Evolutionary conservation across 2,888 invertebrate species (phyloP), one percentile per base, ranked within the genome.

Genomic region (Pantelozetes paolii): DNA sequence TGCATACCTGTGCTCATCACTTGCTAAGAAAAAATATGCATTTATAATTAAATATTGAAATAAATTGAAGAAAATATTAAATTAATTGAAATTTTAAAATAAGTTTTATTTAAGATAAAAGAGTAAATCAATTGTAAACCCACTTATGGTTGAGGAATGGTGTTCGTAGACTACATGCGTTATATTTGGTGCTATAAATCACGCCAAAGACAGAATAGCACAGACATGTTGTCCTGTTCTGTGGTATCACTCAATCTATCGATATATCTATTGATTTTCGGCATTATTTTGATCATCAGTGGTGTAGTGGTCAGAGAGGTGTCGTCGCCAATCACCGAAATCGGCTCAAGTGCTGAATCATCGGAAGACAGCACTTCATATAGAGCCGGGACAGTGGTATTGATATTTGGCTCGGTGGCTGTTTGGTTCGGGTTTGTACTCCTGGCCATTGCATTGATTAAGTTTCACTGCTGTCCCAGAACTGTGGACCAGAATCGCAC

Each of bases 391-490:
- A 59, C 59, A 18, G 18, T 59, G 28, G 18, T 32, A 18, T 15
- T 59, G 5, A 23, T 59, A 30, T 32, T 59, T 11, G 59, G 59
- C 11, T 32, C 30, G 2, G 28, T 59, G 2, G 28, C 30, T 30
- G 59, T 59, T 18, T 59, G 59, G 59, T 32, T 59, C 30, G 59
- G 59, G 5, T 59, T 59, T 32, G 30, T 59, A 28, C 59, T 59
- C 9, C 59, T 59, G 30, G 59, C 18, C 30, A 9, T 2, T 59
- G 28, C 59, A 28, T 18, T 59, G 30, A 23, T 59, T 59, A 59
- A 23, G 32, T 59, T 59, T 59, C 26, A 59, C 9, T 59, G 59
- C 32, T 30, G n/a, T 18, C 13, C 8, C 20, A 23, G 23, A 26
- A 20, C 20, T 54, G 20, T 54, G 54, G 23, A 13, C 13, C 8